Percentiles rank a stretch among this genome's conserved stretches.
These are phyloP conservation scores for Oscheius sp. DNA, from an alignment of 2,888 invertebrate species.

Conservation along the genomic window DNA sequence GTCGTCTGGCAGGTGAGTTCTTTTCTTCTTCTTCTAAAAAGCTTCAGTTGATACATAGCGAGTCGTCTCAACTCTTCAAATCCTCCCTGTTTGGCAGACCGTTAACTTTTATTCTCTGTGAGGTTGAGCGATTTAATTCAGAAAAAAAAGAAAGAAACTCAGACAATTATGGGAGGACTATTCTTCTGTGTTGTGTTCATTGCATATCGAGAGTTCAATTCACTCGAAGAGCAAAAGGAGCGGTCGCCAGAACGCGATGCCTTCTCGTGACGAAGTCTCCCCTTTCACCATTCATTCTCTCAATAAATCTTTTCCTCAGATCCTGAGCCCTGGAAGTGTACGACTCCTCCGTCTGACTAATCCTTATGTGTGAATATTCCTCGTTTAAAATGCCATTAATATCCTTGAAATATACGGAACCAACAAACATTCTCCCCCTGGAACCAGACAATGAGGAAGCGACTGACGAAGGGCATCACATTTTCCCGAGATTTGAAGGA, in stretches of 20 bases:
- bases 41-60: slow-evolving; percentile 11
- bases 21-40: too few species aligned
- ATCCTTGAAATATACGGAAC: not conserved
- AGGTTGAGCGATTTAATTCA: not conserved
- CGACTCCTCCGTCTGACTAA: too few species aligned
- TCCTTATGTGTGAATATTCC: not conserved
- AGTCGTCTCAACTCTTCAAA: not conserved
- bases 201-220: slow-evolving; percentile 16
- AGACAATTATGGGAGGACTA: slow-evolving; percentile 8
- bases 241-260: slow-evolving; percentile 20
- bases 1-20: slow-evolving; percentile 26
- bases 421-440: too few species aligned
- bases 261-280: slow-evolving; percentile 7
- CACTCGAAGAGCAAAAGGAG: not conserved
- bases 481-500: not conserved
- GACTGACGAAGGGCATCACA: not conserved
- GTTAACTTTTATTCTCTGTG: slow-evolving; percentile 13
- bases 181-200: slow-evolving; percentile 18
- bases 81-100: slow-evolving; percentile 15
- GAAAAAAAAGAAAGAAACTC: not conserved
- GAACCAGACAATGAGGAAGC: too few species aligned
- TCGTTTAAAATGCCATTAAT: not conserved
- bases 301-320: not conserved
- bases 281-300: not conserved
- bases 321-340: not conserved